These are phyloP conservation scores for Alosa sapidissima DNA, from an alignment of 2,797 vertebrate species.

Conservation along the genomic window DNA sequence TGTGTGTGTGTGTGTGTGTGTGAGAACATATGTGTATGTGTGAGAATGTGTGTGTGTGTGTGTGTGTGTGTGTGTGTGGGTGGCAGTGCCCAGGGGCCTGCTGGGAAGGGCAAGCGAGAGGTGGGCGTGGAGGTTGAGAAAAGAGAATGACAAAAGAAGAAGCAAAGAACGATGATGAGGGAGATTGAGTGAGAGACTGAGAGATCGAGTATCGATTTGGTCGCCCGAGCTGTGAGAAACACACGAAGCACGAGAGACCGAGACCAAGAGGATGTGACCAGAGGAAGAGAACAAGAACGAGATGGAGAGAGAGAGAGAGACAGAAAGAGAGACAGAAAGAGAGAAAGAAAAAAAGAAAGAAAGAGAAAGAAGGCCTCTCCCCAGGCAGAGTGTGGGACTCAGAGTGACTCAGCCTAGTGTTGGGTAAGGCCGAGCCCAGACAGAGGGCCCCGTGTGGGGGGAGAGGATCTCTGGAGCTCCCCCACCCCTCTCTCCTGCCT, in stretches of 20 bases:
- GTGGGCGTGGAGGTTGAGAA: neutral
- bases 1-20: conserved; percentile 22
- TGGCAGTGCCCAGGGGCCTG: conserved; percentile 41
- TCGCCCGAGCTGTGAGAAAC: neutral
- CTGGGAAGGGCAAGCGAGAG: neutral
- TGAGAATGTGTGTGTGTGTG: conserved; percentile 28
- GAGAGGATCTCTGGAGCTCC: neutral
- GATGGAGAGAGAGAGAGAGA: conserved; percentile 17
- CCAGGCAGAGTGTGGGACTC: neutral
- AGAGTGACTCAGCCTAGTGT: neutral
- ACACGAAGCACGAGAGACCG: neutral
- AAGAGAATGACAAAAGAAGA: neutral
- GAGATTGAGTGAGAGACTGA: neutral
- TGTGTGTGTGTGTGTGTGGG: conserved; percentile 33
- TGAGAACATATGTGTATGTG: neutral
- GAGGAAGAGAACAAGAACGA: neutral
- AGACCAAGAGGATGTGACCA: neutral
- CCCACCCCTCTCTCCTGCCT: neutral
- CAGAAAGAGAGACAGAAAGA: neutral
- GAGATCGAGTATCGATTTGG: neutral
- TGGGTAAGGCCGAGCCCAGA: conserved; percentile 29
- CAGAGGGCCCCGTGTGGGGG: conserved; percentile 33
- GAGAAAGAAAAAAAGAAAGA: neutral
- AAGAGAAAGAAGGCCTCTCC: neutral
- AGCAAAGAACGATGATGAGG: neutral